Conservation (phyloP, 2,888 invertebrate genomes). For the Macrophya alboannulata region DNA sequence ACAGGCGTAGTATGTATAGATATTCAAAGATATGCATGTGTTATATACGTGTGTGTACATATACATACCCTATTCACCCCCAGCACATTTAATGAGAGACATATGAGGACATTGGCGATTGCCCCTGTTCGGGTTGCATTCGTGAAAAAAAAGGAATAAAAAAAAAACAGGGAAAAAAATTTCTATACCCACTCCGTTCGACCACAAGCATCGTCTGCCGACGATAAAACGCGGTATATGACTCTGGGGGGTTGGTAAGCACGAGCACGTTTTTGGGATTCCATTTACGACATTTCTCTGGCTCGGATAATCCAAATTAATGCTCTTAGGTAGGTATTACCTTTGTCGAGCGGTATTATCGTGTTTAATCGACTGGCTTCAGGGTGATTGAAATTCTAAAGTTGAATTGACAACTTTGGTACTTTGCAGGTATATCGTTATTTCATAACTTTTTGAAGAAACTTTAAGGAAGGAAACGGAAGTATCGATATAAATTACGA, state of each 20-base stretch:
- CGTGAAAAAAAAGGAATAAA: background rate
- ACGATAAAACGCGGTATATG: conserved; percentile 33
- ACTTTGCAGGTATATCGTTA: conserved; percentile 37
- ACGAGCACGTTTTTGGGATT: conserved; percentile 41
- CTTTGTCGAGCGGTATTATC: conserved; percentile 34
- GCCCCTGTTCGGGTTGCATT: conserved; percentile 8
- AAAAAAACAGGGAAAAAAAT: background rate
- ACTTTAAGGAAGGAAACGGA: conserved; percentile 13
- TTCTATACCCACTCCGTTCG: background rate
- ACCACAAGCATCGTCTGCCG: conserved; percentile 27
- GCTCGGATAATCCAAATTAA: conserved; percentile 52
- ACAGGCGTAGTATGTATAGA: background rate
- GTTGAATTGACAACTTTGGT: conserved; percentile 34
- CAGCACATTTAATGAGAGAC: background rate
- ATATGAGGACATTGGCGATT: background rate
- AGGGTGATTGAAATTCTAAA: conserved; percentile 32
- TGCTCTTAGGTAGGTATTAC: conserved; percentile 43
- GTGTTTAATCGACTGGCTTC: conserved; percentile 44
- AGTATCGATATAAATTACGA: conserved; percentile 32
- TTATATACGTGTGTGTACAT: background rate
- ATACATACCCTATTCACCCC: background rate
- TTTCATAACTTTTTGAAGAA: conserved; percentile 20
- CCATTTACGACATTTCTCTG: conserved; percentile 47
- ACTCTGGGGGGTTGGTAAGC: conserved; percentile 3
- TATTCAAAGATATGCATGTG: background rate